Evolutionary conservation across 2,113 vertebrate genomes (phyloP).

Genomic region (Pao palembangensis): DNA sequence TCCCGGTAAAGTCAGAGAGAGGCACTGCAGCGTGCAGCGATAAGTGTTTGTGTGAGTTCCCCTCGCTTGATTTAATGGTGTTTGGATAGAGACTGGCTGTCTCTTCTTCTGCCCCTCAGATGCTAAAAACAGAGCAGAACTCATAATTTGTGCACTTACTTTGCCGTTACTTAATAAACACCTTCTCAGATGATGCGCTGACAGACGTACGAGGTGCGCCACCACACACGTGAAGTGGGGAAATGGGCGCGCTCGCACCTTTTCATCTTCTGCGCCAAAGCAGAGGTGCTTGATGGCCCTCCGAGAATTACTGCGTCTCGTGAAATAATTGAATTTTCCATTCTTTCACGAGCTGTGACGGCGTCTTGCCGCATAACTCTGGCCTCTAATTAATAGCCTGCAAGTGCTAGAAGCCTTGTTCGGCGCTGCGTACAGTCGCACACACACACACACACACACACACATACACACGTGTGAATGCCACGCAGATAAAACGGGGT

Average conservation of each 20-base stretch:
- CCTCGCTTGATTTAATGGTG: conserved; percentile 60
- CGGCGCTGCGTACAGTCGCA: conserved; percentile 15
- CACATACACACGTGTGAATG: conserved; percentile 51
- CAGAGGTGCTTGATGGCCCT: conserved; percentile 20
- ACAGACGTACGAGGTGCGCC: conserved; percentile 44
- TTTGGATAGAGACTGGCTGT: conserved; percentile 57
- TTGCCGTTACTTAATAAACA: conserved; percentile 57
- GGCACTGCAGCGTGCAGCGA: conserved; percentile 16
- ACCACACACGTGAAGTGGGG: conserved; percentile 34
- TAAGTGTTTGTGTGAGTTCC: conserved; percentile 62
- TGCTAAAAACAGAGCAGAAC: conserved; percentile 29
- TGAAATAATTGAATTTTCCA: conserved; percentile 60
- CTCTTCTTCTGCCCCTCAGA: conserved; percentile 14
- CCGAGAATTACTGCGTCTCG: conserved; percentile 39
- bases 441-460: conserved; percentile 17
- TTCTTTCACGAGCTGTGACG: conserved; percentile 51
- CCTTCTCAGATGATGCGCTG: conserved; percentile 47
- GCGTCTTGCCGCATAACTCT: conserved; percentile 46
- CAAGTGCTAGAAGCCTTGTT: conserved; percentile 46
- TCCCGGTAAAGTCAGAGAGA: conserved; percentile 40
- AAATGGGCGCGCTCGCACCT: conserved; percentile 13
- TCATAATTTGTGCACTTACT: conserved; percentile 48
- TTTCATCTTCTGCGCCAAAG: conserved; percentile 6
- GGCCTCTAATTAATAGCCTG: conserved; percentile 63
- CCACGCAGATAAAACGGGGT: conserved; percentile 36